A percentile compares a stretch with the other conserved stretches of the same genome.
phyloP scores from a whole-genome alignment of 2,888 invertebrate species.

The Patella caerulea region DNA sequence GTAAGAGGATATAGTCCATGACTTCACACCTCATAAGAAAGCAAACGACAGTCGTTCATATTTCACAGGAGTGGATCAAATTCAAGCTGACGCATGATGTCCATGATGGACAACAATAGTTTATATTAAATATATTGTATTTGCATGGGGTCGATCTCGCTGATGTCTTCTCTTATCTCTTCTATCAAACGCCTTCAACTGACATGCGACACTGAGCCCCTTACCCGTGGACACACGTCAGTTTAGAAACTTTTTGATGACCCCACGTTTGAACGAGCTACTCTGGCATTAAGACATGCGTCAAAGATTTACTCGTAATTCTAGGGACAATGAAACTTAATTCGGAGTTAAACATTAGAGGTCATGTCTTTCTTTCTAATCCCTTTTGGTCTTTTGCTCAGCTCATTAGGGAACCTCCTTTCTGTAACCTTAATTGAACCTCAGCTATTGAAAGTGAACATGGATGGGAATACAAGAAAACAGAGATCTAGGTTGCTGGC shows the following conservation, averaged over 20 bases:
- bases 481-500: too few species aligned
- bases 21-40: conserved; percentile 1
- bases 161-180: neutral
- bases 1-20: neutral
- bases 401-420: neutral
- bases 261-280: neutral
- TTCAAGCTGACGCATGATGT: neutral
- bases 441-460: too few species aligned
- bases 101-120: conserved; percentile 5
- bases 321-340: neutral
- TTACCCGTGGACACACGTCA: conserved; percentile 7
- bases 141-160: neutral
- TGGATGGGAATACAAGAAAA: too few species aligned
- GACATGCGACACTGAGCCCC: neutral
- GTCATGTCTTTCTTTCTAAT: conserved; percentile 6
- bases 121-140: conserved; percentile 4
- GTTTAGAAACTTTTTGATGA: neutral
- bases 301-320: neutral
- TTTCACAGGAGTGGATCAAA: neutral
- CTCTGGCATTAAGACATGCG: conserved; percentile 2
- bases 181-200: neutral
- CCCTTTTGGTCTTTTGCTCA: neutral
- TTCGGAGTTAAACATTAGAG: neutral
- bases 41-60: conserved; percentile 1
- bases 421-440: neutral